Evolutionary conservation across 2,888 invertebrate species (phyloP), one percentile per base, ranked within the genome.

Genomic region (Idaea straminata): DNA sequence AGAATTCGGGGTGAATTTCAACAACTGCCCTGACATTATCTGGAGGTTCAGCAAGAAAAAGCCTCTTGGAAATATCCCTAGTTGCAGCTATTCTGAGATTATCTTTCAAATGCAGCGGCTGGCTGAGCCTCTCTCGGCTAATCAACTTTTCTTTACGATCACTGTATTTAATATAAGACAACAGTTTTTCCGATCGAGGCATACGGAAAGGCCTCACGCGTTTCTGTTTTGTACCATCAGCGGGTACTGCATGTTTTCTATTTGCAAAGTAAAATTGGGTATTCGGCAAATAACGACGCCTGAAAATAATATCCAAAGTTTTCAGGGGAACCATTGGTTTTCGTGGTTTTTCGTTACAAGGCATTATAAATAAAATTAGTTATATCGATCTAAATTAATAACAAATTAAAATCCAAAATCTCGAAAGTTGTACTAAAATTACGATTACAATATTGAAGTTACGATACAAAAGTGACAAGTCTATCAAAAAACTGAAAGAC

Each of bases 1-100:
- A 95, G 81, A 95, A 95, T 70, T 94, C 93, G 0, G 95, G 94
- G 79, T 95, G 95, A 58, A 95, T 91, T 82, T 95, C 95, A 15
- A 94, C 89, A 62, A 95, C 94, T 1, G 95, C 94, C 71, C 93
- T 91, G 36, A 94, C 92, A 69, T 91, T 91, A 74, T 94, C 91
- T 38, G 87, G 84, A n/a, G 93, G 91, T 72, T 94, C 93, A 78
- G 94, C 86, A 35, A 95, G 89, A 65, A 91, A 94, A 61, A 95
- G 86, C 66, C 95, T 85, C 70, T 93, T 88, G 38, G 95, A 88
- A 72, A 95, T 83, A 76, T 95, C 94, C 72, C 89, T 84, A 1
- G 87, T 86, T 13, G 89, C 87, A n/a, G 91, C 89, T 64, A 90
- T 84, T 70, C 77, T 86, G 66, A 89, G 75, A 71, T 90, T 92